Conservation (phyloP, 92 coral and sea anemone species). For the Nematostella vectensis region DNA sequence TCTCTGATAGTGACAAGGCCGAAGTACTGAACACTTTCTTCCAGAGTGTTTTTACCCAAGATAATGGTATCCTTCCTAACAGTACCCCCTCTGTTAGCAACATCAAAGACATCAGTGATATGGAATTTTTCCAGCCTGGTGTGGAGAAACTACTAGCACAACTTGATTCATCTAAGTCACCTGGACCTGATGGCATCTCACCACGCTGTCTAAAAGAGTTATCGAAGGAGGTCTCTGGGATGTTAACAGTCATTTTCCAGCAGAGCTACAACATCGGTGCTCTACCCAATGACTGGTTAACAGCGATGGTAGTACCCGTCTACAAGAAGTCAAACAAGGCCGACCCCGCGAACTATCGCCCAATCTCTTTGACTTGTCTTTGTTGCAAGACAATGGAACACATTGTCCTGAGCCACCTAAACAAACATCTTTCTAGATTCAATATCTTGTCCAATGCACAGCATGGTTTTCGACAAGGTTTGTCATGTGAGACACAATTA, state of each 20-base stretch:
- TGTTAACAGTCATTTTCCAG: constrained; percentile 24
- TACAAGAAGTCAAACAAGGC: constrained; percentile 6
- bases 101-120: not conserved
- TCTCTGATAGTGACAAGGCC: constrained; percentile 30
- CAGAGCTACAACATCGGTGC: constrained; percentile 24
- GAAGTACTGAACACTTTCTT: constrained; percentile 19
- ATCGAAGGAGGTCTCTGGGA: constrained; percentile 5
- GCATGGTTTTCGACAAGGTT: not conserved
- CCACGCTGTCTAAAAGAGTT: constrained; percentile 1
- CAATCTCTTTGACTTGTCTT: not conserved
- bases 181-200: constrained; percentile 4
- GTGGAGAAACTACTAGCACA: constrained; percentile 5
- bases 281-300: constrained; percentile 21
- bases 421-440: not conserved
- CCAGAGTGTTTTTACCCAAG: constrained; percentile 15
- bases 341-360: not conserved
- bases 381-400: not conserved
- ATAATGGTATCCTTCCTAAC: constrained; percentile 16
- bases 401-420: too few relatives aligned
- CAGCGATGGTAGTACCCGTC: constrained; percentile 13
- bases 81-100: constrained; percentile 1
- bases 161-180: constrained; percentile 1
- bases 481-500: not conserved
- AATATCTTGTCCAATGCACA: not conserved
- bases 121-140: constrained; percentile 1